These are phyloP conservation scores for Thaleichthys pacificus DNA, from an alignment of 2,797 vertebrate species.

Conservation along the genomic window DNA sequence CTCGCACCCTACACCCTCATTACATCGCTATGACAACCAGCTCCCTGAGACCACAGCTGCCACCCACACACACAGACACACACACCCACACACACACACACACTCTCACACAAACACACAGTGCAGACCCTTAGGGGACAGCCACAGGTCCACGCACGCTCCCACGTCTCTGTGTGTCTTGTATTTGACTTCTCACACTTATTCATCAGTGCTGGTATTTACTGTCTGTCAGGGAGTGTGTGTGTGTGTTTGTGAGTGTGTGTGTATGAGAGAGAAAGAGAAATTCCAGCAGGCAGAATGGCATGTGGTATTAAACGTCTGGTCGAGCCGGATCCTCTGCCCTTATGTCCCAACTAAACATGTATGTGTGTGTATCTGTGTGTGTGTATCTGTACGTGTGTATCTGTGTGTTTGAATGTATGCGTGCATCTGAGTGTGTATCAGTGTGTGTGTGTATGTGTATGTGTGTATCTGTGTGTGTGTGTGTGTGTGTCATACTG, in stretches of 20 bases:
- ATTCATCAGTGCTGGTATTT: constrained; percentile 6
- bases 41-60: neutral
- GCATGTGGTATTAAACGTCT: no score
- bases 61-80: constrained; percentile 15
- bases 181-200: constrained; percentile 10
- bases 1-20: constrained; percentile 8
- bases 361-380: neutral
- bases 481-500: constrained; percentile 70
- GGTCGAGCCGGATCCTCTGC: no score
- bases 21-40: neutral
- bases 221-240: constrained; percentile 2
- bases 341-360: no score
- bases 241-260: neutral
- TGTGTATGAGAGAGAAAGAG: neutral
- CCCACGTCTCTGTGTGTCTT: neutral
- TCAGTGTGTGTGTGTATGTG: constrained; percentile 9
- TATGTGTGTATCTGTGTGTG: constrained; percentile 14
- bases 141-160: neutral
- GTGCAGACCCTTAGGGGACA: no score
- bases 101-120: neutral
- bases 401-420: constrained; percentile 1
- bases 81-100: constrained; percentile 15
- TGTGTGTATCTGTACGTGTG: neutral
- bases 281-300: no score
- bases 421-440: constrained; percentile 4